Evolutionary conservation across 2,888 invertebrate genomes (phyloP), one percentile per base, ranked within the genome.

Genomic region (Drosophila niveifrons): DNA sequence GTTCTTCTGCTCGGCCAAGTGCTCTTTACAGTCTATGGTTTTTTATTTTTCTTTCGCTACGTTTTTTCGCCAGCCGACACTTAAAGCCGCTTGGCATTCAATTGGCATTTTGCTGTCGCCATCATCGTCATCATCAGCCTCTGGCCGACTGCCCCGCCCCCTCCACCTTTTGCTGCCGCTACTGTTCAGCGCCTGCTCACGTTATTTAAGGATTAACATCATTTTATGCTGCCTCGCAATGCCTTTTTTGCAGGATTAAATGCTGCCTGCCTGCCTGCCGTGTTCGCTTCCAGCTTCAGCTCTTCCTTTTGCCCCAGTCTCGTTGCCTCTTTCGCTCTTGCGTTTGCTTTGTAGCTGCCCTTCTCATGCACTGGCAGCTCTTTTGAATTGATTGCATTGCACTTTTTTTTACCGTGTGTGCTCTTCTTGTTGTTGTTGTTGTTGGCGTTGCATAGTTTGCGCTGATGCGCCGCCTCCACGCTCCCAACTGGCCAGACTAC

Each of bases 301-400:
- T 11, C 13, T 23, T 23, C 34, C 29, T 23, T 13, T n/a, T 0
- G 7, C n/a, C 13, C 7, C 10, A 15, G 10, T 29, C 17, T 13
- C 6, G 2, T 23, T 23, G 23, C 23, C 23, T 23, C 34, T 3
- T 43, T 23, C 57, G 29, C 4, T 15, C 3, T 11, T 34, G n/a
- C n/a, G 34, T 36, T 18, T 23, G 15, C 15, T 46, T 28, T 57
- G 46, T 47, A 36, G 23, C 47, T n/a, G 51, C 34, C 18, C 39
- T 52, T 51, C 51, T 57, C 57, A 41, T 65, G 59, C 56, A 52
- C 72, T 57, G 50, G 46, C 75, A 65, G 62, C 72, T 68, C 72
- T 78, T 80, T 85, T 79, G 85, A 88, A 86, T 82, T 86, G 88
- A 88, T 86, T 88, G 88, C 85, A 82, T 83, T 86, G 86, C 83